Conservation (phyloP, 1,140 invertebrate species). For the Drosophila malerkotliana region DNA sequence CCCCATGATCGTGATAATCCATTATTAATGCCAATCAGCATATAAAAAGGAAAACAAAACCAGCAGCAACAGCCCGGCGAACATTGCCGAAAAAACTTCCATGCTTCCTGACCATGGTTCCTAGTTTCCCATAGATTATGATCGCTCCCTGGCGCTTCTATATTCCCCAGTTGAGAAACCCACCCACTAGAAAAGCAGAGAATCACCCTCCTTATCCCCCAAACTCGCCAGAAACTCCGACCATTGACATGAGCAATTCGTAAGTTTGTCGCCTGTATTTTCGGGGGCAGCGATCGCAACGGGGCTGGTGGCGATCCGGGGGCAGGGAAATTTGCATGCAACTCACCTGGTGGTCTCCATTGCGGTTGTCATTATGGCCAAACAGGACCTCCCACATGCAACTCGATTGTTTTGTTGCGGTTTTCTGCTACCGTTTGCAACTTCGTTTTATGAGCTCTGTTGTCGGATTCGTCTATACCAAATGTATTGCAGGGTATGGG, state of each 20-base stretch:
- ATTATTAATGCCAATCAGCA: constrained; percentile 84
- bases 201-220: not conserved
- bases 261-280: constrained; percentile 81
- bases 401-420: constrained; percentile 77
- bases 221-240: constrained; percentile 11
- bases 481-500: constrained; percentile 22
- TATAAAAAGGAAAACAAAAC: constrained; percentile 58
- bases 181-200: constrained; percentile 18
- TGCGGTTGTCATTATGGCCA: constrained; percentile 77
- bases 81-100: constrained; percentile 37
- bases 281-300: constrained; percentile 16
- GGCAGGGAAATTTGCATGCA: constrained; percentile 65
- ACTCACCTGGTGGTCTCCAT: constrained; percentile 70
- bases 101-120: constrained; percentile 38
- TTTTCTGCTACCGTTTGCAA: constrained; percentile 77
- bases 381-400: constrained; percentile 80
- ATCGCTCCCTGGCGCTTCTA: constrained; percentile 70
- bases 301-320: not conserved
- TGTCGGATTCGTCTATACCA: constrained; percentile 53
- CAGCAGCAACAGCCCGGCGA: constrained; percentile 25
- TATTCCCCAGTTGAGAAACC: constrained; percentile 4
- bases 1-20: constrained; percentile 81
- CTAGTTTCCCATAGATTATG: constrained; percentile 64
- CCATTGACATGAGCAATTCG: constrained; percentile 81
- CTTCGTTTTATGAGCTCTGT: constrained; percentile 56